Conservation (phyloP, 2,113 vertebrate genomes). For the Rhea americana region DNA sequence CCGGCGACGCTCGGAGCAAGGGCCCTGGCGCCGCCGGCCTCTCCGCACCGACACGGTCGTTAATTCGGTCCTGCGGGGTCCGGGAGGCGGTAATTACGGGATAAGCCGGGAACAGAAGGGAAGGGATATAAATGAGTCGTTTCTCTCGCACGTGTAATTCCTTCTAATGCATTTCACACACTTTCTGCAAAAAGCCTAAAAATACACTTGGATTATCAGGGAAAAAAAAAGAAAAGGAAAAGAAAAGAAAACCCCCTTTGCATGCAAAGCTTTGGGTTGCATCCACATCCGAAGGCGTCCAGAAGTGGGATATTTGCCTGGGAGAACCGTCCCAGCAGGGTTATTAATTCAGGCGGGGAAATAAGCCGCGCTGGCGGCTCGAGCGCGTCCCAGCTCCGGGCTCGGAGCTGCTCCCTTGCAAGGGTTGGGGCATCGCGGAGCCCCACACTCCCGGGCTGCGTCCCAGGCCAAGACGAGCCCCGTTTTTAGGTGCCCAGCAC, state of each 20-base stretch:
- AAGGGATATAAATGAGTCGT: fast-evolving
- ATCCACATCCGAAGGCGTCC: too few relatives aligned
- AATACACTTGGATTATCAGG: not conserved
- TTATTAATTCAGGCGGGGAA: too few relatives aligned
- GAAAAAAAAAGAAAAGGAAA: not conserved
- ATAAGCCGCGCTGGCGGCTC: too few relatives aligned
- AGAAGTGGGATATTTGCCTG: too few relatives aligned
- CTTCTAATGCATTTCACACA: not conserved
- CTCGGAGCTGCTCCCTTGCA: not conserved
- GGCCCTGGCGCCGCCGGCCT: too few relatives aligned
- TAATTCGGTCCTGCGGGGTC: fast-evolving
- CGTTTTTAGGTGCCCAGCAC: too few relatives aligned
- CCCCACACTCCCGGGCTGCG: too few relatives aligned
- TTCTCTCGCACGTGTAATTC: not conserved
- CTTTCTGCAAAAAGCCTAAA: not conserved
- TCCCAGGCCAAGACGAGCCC: too few relatives aligned
- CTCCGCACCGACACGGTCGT: fast-evolving
- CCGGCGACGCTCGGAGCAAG: too few relatives aligned
- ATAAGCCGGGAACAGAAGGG: not conserved
- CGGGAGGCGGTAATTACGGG: not conserved
- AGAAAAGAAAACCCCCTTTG: too few relatives aligned
- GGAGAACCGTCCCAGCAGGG: too few relatives aligned
- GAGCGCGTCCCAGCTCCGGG: not conserved
- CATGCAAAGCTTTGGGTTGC: not conserved
- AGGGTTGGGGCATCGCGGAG: too few relatives aligned